These are phyloP conservation scores for Ormyrus pomaceus DNA, from an alignment of 2,888 invertebrate genomes.

Conservation along the genomic window DNA sequence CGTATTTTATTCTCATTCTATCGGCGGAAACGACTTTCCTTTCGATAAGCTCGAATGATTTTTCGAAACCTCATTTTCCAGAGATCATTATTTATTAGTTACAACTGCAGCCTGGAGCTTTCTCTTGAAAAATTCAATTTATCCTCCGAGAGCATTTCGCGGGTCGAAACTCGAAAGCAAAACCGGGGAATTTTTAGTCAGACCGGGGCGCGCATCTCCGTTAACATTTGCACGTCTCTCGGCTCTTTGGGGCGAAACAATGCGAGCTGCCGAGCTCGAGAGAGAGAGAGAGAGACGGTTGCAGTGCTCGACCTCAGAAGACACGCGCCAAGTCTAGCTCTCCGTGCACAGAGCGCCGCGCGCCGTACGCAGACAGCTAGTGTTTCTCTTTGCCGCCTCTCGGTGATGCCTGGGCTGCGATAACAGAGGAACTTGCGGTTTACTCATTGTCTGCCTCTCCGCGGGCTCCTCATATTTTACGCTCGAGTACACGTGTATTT, in stretches of 20 bases:
- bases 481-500: slow-evolving; percentile 18
- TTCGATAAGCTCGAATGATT: no score
- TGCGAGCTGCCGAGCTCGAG: slow-evolving; percentile 54
- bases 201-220: no score
- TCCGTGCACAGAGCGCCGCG: neutral
- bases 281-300: slow-evolving; percentile 45
- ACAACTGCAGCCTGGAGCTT: no score
- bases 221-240: slow-evolving; percentile 56
- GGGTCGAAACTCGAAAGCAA: no score
- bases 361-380: neutral
- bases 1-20: no score
- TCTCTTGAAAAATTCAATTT: no score
- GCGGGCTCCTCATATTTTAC: slow-evolving; percentile 32
- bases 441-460: slow-evolving; percentile 47
- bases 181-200: no score
- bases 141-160: no score
- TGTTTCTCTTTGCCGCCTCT: slow-evolving; percentile 34
- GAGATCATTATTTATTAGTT: no score
- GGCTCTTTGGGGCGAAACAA: slow-evolving; percentile 49
- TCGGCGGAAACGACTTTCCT: no score
- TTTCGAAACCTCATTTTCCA: no score
- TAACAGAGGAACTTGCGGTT: slow-evolving; percentile 49
- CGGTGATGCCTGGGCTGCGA: slow-evolving; percentile 26
- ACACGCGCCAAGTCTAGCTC: neutral
- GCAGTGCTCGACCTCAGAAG: slow-evolving; percentile 29